A percentile compares a stretch with the other conserved stretches of the same genome.
Conservation (phyloP, 2,797 vertebrate genomes). For the Thaleichthys pacificus region DNA sequence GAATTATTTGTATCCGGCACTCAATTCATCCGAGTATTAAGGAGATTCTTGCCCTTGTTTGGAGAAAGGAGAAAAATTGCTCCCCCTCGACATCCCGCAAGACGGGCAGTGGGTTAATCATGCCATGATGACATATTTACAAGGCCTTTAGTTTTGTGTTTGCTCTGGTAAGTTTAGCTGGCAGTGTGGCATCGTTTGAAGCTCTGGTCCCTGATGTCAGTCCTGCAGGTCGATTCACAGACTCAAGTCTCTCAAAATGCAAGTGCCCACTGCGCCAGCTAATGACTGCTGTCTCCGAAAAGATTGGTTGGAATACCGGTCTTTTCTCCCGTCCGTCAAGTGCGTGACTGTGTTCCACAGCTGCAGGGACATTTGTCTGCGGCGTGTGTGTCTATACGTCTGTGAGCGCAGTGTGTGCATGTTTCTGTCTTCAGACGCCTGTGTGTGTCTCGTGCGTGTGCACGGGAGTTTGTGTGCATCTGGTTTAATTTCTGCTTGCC, state of each 20-base stretch:
- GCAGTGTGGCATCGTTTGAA: conserved; percentile 57
- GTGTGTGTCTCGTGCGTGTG: conserved; percentile 27
- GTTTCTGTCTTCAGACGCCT: too few relatives aligned
- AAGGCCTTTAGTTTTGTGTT: conserved; percentile 68
- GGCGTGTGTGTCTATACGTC: conserved; percentile 39
- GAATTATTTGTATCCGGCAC: conserved; percentile 79
- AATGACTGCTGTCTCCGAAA: conserved; percentile 52
- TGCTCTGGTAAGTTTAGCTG: conserved; percentile 62
- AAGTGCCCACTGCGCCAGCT: conserved; percentile 54
- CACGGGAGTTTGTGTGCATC: conserved; percentile 64
- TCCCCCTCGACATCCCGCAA: conserved; percentile 35
- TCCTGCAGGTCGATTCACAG: conserved; percentile 49
- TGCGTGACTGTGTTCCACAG: conserved; percentile 34
- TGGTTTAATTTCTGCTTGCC: conserved; percentile 33
- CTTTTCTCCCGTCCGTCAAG: not conserved
- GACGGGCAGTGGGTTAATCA: conserved; percentile 73
- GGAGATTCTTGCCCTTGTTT: conserved; percentile 64
- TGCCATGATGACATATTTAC: conserved; percentile 74
- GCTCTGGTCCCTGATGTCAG: conserved; percentile 49
- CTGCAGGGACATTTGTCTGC: conserved; percentile 38
- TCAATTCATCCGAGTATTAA: conserved; percentile 77
- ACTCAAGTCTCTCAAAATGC: conserved; percentile 46
- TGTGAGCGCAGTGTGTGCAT: too few relatives aligned
- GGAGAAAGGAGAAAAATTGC: conserved; percentile 29
- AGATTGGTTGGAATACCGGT: conserved; percentile 22